A percentile compares a stretch with the other conserved stretches of the same genome.
Conservation (phyloP, 1,140 invertebrate species). For the Drosophila subobscura region DNA sequence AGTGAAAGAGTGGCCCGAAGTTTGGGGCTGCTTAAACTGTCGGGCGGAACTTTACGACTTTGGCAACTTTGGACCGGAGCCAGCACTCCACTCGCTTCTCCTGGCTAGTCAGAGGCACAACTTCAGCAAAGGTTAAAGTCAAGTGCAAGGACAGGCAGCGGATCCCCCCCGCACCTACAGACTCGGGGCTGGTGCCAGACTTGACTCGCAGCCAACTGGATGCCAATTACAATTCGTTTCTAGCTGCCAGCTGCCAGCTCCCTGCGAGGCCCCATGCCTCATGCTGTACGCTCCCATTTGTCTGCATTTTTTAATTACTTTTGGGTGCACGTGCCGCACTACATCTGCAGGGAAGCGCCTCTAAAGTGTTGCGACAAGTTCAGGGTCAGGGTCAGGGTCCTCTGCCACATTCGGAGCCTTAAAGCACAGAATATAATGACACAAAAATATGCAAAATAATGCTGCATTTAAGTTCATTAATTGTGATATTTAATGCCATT, state of each 20-base stretch:
- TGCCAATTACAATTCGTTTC: conserved; percentile 74
- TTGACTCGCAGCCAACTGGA: conserved; percentile 58
- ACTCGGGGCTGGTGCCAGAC: conserved; percentile 10
- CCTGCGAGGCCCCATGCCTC: conserved; percentile 27
- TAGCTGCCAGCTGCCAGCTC: conserved; percentile 59
- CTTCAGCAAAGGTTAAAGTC: conserved; percentile 28
- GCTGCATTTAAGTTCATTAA: conserved; percentile 57
- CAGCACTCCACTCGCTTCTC: conserved; percentile 27
- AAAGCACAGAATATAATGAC: conserved; percentile 14
- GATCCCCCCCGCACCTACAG: conserved; percentile 1
- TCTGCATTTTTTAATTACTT: conserved; percentile 74
- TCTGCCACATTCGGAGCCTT: conserved; percentile 6
- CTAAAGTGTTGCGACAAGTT: conserved; percentile 53
- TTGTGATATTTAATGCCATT: conserved; percentile 64
- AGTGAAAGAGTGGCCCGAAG: conserved; percentile 40
- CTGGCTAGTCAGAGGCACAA: conserved; percentile 35
- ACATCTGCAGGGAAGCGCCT: conserved; percentile 15
- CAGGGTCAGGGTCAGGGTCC: conserved; percentile 56
- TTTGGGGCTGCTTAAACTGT: conserved; percentile 44
- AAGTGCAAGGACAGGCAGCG: conserved; percentile 29
- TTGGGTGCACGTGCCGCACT: conserved; percentile 62
- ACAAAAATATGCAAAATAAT: conserved; percentile 9
- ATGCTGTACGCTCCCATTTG: conserved; percentile 27
- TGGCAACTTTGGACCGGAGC: conserved; percentile 46
- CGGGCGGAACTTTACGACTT: conserved; percentile 57